Evolutionary conservation across 2,797 vertebrate species (phyloP).

Genomic region (Rhabdophis nuchalis): DNA sequence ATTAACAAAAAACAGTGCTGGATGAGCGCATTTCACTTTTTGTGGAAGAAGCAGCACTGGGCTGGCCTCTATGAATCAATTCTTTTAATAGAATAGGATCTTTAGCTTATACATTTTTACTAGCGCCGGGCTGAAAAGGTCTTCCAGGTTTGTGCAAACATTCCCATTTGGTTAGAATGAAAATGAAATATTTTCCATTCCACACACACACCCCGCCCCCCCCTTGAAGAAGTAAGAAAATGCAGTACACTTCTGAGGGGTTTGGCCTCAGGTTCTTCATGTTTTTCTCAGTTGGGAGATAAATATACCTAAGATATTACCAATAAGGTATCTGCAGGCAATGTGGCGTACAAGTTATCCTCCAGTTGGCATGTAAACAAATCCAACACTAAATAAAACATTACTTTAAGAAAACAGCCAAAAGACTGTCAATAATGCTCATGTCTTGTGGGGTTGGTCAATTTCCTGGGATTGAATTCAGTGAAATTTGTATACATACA

Average conservation of each 20-base stretch:
- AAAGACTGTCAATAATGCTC: background rate
- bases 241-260: background rate
- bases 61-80: background rate
- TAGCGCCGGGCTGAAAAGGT: background rate
- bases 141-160: background rate
- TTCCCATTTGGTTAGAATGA: background rate
- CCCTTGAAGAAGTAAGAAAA: background rate
- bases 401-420: background rate
- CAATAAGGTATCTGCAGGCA: background rate
- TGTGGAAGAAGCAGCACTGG: conserved; percentile 37
- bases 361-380: background rate
- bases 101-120: background rate
- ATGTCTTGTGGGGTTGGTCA: background rate
- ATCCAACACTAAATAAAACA: background rate
- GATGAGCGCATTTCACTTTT: conserved; percentile 43
- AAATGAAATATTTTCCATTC: background rate
- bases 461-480: background rate
- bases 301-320: background rate
- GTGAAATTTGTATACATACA: background rate
- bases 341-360: background rate
- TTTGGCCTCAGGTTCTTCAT: background rate
- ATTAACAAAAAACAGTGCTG: conserved; percentile 61
- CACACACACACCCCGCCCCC: background rate
- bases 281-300: background rate
- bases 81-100: background rate